These are phyloP conservation scores for Spea multiplicata DNA, from an alignment of 2,113 vertebrate genomes.

Conservation along the genomic window DNA sequence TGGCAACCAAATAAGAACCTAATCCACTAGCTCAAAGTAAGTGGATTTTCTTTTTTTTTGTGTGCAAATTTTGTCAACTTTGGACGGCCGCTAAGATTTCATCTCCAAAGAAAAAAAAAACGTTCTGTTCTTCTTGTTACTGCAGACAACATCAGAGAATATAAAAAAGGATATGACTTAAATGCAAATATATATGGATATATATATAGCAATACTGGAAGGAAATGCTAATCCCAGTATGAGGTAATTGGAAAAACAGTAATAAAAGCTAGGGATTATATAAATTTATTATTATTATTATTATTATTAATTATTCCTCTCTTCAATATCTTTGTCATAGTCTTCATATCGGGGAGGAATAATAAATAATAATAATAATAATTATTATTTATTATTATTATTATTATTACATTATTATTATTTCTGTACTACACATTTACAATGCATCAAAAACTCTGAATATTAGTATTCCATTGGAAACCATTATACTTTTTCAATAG, in stretches of 20 bases:
- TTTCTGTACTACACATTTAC: too few species aligned
- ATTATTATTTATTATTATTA: too few species aligned
- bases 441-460: too few species aligned
- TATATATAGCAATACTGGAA: constrained; percentile 5
- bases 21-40: constrained; percentile 5
- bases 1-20: constrained; percentile 3
- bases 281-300: too few species aligned
- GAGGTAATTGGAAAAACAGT: constrained; percentile 8
- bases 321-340: too few species aligned
- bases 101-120: too few species aligned
- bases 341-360: too few species aligned
- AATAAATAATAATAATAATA: too few species aligned
- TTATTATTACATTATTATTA: too few species aligned
- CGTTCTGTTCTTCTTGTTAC: constrained; percentile 4
- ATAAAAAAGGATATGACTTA: constrained; percentile 8
- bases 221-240: not conserved
- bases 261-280: constrained; percentile 7
- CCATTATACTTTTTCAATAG: too few species aligned
- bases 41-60: constrained; percentile 14
- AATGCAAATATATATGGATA: constrained; percentile 7
- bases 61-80: constrained; percentile 4
- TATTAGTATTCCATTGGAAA: too few species aligned
- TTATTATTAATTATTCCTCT: too few species aligned
- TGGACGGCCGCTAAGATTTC: constrained; percentile 14
- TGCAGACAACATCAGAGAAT: not conserved